A percentile compares a stretch with the other conserved stretches of the same genome.
Evolutionary conservation across 2,113 vertebrate genomes (phyloP).

Genomic region (Pampusana beccarii): DNA sequence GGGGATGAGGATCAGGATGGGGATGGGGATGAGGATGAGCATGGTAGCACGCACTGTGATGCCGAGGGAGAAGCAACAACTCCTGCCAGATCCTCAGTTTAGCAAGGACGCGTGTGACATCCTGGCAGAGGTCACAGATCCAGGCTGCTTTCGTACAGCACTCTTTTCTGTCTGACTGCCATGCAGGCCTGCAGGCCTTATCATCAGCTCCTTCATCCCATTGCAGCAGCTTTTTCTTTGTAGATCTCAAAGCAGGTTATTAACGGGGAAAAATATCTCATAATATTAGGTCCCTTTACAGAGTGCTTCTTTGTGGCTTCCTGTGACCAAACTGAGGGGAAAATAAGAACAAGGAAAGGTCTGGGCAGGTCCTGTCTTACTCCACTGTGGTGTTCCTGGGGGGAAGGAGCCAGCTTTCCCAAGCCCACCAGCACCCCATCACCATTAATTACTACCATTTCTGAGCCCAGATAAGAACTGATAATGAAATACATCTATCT

Average conservation of each 20-base stretch:
- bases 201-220: background rate
- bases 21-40: no score
- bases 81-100: background rate
- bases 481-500: background rate
- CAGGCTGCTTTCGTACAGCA: background rate
- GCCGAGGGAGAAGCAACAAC: background rate
- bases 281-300: background rate
- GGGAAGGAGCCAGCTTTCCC: background rate
- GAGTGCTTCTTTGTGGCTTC: background rate
- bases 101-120: background rate
- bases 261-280: background rate
- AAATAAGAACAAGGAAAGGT: background rate
- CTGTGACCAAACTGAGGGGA: background rate
- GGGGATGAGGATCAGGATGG: no score
- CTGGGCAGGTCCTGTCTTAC: background rate
- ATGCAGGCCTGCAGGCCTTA: background rate
- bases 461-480: background rate
- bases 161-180: background rate
- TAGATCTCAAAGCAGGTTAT: background rate
- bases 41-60: background rate
- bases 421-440: background rate
- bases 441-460: background rate
- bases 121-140: background rate
- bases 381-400: background rate
- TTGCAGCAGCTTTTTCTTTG: background rate